Evolutionary conservation across 2,113 vertebrate species (phyloP).

Genomic region (Dipodomys spectabilis): DNA sequence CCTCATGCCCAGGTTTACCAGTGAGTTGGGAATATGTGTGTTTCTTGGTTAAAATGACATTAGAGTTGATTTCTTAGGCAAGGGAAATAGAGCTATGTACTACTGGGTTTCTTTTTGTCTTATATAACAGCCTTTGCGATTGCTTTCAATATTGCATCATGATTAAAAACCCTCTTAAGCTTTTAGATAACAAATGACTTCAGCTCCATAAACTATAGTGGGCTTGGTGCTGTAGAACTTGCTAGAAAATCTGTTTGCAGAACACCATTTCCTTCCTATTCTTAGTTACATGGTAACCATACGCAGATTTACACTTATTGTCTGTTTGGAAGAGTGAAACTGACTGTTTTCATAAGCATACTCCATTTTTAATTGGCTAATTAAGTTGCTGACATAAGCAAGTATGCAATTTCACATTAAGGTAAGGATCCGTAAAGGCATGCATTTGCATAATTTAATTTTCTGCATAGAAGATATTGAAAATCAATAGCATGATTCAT

Average conservation of each 20-base stretch:
- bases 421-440: conserved; percentile 83
- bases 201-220: conserved; percentile 6
- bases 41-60: not conserved
- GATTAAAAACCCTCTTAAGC: not conserved
- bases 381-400: conserved; percentile 89
- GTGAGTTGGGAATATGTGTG: rapidly evolving
- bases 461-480: conserved; percentile 91
- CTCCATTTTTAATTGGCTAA: conserved; percentile 85
- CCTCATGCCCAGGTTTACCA: not conserved
- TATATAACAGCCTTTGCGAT: not conserved
- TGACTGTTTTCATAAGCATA: conserved; percentile 75
- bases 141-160: not conserved
- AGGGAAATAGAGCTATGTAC: not conserved
- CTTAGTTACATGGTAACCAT: conserved; percentile 32
- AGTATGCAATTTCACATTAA: conserved; percentile 85
- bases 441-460: conserved; percentile 94
- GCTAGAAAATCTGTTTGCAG: conserved; percentile 44
- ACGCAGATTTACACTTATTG: conserved; percentile 69
- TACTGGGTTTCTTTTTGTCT: conserved; percentile 1
- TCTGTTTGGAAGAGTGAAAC: conserved; percentile 73
- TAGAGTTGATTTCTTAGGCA: not conserved
- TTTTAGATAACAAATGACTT: conserved; percentile 45
- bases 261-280: conserved; percentile 16
- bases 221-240: not conserved
- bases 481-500: conserved; percentile 94